Evolutionary conservation across 2,797 vertebrate species (phyloP).

Genomic region (Gallinago solitaria): DNA sequence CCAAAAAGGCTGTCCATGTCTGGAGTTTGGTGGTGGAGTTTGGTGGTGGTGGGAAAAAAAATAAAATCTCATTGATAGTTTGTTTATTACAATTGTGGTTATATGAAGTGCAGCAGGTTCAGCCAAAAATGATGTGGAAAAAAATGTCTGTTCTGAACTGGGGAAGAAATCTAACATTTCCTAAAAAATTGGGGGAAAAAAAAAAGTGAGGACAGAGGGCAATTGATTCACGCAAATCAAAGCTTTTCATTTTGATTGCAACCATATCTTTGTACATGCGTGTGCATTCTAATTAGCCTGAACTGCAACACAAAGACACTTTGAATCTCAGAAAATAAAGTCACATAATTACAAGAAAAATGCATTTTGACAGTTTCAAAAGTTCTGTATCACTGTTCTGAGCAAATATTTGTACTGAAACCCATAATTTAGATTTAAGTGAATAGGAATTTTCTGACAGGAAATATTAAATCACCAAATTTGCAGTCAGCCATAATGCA

Average conservation of each 20-base stretch:
- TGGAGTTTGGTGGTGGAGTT: neutral
- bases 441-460: neutral
- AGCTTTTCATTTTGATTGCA: neutral
- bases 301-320: neutral
- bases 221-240: neutral
- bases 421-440: neutral
- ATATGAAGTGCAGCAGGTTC: neutral
- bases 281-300: neutral
- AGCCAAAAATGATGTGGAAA: neutral
- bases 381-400: neutral
- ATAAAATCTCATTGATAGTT: neutral
- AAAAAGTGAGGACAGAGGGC: neutral
- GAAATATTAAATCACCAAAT: neutral
- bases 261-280: neutral
- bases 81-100: neutral
- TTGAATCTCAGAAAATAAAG: neutral
- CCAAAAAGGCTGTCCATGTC: accelerated
- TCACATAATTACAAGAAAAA: neutral
- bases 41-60: neutral
- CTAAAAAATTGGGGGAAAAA: neutral
- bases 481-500: neutral
- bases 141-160: neutral
- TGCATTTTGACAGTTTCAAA: neutral
- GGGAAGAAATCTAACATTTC: neutral
- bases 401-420: neutral